Evolutionary conservation across 2,888 invertebrate genomes (phyloP), one percentile per base, ranked within the genome.

Genomic region (Xestia rhomboidea): DNA sequence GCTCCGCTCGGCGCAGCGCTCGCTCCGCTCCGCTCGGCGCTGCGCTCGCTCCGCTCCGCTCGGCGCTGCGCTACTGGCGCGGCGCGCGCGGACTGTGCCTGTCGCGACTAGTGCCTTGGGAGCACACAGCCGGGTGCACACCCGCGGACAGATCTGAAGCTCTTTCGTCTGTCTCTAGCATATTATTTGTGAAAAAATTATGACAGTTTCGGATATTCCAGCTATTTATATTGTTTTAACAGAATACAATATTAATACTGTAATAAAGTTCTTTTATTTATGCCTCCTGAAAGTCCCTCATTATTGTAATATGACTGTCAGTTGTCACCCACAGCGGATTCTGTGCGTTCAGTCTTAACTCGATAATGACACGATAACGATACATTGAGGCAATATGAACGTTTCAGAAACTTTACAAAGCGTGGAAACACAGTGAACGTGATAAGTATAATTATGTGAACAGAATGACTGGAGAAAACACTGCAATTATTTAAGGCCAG

Each of bases 181-280:
- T 84, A 88, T 82, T 41, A 76, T 86, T 88, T 84, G 70, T 86
- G 72, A 86, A 66, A 44, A 75, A 70, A 81, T 73, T 77, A 77
- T 66, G 66, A 87, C 76, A 69, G 77, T 88, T 86, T 78, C 79
- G 62, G 64, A 74, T 76, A 81, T 81, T 86, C 81, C 79, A 77
- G 86, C 88, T 86, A 86, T 81, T 86, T 88, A 79, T 87, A 86
- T 88, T 86, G 79, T 76, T 88, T 87, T 86, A 81, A 83, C 81
- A 66, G 83, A 87, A 83, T 87, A 88, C 86, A 87, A 81, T 83
- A 86, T 87, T 83, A 83, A 81, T 88, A 87, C 83, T 87, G 83
- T 83, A 83, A 75, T 68, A 38, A 68, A 68, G 24, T 63, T 83
- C 15, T 72, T 87, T 86, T 72, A 85, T 86, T 88, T 66, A 24